These are phyloP conservation scores for Lasiommata megera DNA, from an alignment of 2,888 invertebrate species.

Conservation along the genomic window DNA sequence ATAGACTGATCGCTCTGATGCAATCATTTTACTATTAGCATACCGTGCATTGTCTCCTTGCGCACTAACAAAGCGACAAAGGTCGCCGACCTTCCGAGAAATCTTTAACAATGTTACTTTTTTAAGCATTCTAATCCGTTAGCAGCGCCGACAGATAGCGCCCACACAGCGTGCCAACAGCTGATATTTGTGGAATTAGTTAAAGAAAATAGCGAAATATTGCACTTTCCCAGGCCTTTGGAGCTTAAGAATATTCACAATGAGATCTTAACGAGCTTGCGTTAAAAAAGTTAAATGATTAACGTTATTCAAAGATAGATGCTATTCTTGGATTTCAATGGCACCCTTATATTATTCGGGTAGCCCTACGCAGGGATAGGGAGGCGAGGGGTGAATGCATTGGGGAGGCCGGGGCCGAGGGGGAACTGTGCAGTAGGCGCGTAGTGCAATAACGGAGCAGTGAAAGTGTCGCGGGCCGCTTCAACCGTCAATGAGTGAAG, in stretches of 20 bases:
- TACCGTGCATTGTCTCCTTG: conserved; percentile 30
- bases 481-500: conserved; percentile 81
- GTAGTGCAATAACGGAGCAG: conserved; percentile 81
- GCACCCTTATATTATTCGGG: conserved; percentile 64
- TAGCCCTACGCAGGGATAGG: conserved; percentile 59
- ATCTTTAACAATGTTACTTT: conserved; percentile 24
- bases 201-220: background rate
- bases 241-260: background rate
- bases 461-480: conserved; percentile 80
- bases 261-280: conserved; percentile 6
- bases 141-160: conserved; percentile 21
- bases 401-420: conserved; percentile 59
- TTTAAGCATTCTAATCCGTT: conserved; percentile 23
- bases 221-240: background rate
- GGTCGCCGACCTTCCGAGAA: conserved; percentile 30
- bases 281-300: conserved; percentile 27
- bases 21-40: conserved; percentile 44
- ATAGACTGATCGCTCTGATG: conserved; percentile 56
- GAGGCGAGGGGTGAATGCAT: conserved; percentile 71
- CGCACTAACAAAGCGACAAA: conserved; percentile 21
- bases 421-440: conserved; percentile 67
- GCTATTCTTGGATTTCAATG: conserved; percentile 64
- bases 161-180: conserved; percentile 18
- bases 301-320: conserved; percentile 37
- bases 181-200: conserved; percentile 13